These are phyloP conservation scores for Philereme transversata DNA, from an alignment of 2,888 invertebrate species.

Conservation along the genomic window DNA sequence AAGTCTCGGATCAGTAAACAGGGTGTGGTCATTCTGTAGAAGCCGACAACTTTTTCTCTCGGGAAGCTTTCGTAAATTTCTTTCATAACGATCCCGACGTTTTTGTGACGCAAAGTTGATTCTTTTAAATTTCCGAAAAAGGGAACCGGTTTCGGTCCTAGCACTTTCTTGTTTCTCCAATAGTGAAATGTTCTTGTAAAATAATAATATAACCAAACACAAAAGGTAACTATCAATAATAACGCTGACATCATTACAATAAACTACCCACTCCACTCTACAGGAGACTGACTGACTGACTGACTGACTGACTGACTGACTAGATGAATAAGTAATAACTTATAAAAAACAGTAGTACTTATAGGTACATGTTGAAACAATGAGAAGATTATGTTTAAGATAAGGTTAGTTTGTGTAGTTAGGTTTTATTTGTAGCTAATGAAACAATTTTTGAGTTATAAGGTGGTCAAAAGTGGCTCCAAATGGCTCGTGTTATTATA, in stretches of 20 bases:
- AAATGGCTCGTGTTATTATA: no score
- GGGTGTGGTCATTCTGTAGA: slow-evolving; percentile 56
- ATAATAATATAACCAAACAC: slow-evolving; percentile 39
- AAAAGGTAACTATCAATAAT: slow-evolving; percentile 22
- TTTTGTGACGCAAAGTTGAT: slow-evolving; percentile 42
- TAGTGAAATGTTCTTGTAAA: slow-evolving; percentile 54
- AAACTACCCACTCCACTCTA: not conserved
- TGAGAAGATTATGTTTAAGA: no score
- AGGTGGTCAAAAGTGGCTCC: no score
- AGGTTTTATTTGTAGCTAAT: no score
- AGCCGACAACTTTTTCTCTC: slow-evolving; percentile 58
- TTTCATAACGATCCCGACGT: slow-evolving; percentile 40
- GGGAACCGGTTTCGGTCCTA: slow-evolving; percentile 48
- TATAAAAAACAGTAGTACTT: no score
- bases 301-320: no score
- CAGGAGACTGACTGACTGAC: no score
- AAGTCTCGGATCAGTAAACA: slow-evolving; percentile 56
- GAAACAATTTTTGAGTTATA: no score
- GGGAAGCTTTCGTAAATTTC: slow-evolving; percentile 53
- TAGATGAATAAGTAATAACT: no score
- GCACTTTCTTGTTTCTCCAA: slow-evolving; percentile 54
- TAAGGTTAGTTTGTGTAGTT: no score
- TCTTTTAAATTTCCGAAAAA: slow-evolving; percentile 56
- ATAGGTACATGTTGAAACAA: no score
- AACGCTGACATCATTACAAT: slow-evolving; percentile 21